Evolutionary conservation across 2,888 invertebrate genomes (phyloP), one percentile per base, ranked within the genome.

Genomic region (Conus canariensis): DNA sequence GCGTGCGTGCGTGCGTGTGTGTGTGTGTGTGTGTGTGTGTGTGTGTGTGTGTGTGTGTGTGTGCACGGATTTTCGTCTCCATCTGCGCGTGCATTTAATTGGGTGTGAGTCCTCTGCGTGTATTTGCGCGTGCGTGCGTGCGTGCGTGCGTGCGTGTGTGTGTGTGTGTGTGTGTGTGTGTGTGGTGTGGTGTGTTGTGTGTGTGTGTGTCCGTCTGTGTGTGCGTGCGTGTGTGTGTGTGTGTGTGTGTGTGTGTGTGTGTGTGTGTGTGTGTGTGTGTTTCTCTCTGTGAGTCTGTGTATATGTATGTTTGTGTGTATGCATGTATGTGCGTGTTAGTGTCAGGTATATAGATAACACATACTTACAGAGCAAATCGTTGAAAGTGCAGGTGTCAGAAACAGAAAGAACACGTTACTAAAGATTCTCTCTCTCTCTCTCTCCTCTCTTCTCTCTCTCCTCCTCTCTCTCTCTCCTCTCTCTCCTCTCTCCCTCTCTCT

Each of bases 361-460:
- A 45, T 45, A 58, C 88, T 58, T 60, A 88, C 88, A 45, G 12
- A 88, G 80, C 8, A 88, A 19, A 60, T 88, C 88, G 56, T n/a
- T 59, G 60, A 88, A 60, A 9, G 88, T 74, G n/a, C 88, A 88
- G n/a, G 80, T 80, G 19, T 77, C 80, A 59, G 82, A 88, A 5
- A 45, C 25, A 70, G 8, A 56, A 3, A 74, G 58, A 10, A 58
- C 5, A 12, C 22, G 74, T 22, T 16, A 45, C 22, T 8, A 67
- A 30, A 74, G 12, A 74, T 80, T 80, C n/a, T n/a, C n/a, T n/a
- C n/a, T n/a, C n/a, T n/a, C n/a, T n/a, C n/a, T n/a, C n/a, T n/a
- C n/a, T n/a, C n/a, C n/a, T n/a, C n/a, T n/a, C n/a, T n/a, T n/a
- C n/a, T n/a, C n/a, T n/a, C n/a, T n/a, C n/a, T n/a, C n/a, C n/a